Base-by-base conservation (phyloP, 2,797 vertebrate genomes). In the Labroides dimidiatus region DNA sequence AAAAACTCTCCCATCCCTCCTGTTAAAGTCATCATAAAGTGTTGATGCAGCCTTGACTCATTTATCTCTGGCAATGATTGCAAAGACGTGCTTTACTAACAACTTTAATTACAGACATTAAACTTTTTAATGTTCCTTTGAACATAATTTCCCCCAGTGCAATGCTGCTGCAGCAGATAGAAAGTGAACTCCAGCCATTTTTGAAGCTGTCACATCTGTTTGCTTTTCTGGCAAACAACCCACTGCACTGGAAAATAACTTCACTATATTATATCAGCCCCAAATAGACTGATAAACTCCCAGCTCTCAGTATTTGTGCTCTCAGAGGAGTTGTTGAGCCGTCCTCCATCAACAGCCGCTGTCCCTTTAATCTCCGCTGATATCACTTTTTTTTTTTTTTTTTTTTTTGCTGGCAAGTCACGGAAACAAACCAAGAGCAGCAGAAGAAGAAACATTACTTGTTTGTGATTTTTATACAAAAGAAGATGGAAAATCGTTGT, bases 81-180 rank as follows among this genome's bases (percentile, higher is more conserved):
- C 50, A 55, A 68, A 67, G 41, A 80, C 71, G 57, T 68, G 69
- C 53, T 56, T 73, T 77, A 73, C 85, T 72, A 75, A 76, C 10
- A 0, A 37, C 48, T 77, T 77, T 80, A 77, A 87, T 80, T 60
- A 65, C 57, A 67, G 36, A 66, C 41, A 74, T 69, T 21, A 37
- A 71, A 43, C 52, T 41, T 0, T 19, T 47, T 69, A 66, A 69
- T 59, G 44, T 66, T 62, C 48, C 27, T 52, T 62, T 1, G 33
- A 67, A 76, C 21, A 24, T 14, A 2, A 36, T 47, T 21, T 62
- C 11, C n/a, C 17, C 11, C 8, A 9, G 56, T 23, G 44, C 39
- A 27, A 63, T 47, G 55, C 53, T 68, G 44, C 50, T 72, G 51
- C 45, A 51, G 30, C 59, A 17, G 16, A 75, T 10, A 52, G 5